Evolutionary conservation across 2,797 vertebrate genomes (phyloP), one percentile per base, ranked within the genome.

Genomic region (Fratercula arctica): DNA sequence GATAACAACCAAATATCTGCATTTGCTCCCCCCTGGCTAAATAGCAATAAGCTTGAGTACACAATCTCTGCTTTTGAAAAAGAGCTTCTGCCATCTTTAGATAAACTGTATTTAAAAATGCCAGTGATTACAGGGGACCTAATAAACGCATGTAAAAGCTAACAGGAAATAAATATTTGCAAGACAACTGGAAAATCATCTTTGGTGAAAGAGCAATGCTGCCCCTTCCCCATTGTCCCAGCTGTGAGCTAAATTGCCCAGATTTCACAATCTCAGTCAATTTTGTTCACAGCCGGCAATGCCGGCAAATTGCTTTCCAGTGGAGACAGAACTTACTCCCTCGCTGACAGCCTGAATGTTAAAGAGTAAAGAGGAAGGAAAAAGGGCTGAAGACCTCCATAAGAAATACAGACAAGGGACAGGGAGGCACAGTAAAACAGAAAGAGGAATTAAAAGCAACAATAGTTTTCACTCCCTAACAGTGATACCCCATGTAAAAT

Each of bases 171-270:
- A 89, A 90, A 53, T 66, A 94, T 37, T 75, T 78, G 66, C 6
- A 3, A 89, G 73, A 78, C 35, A 92, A 91, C 45, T 75, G 79
- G 73, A 89, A 85, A 73, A 92, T 76, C 54, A n/a, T 59, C 77
- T 59, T 76, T 61, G 53, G 64, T 35, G 78, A 87, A 76, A 74
- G 56, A 94, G n/a, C 1, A n/a, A 70, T 26, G 37, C 45, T 80
- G 53, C 25, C 46, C 50, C 87, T 95, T 85, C 54, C 31, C 63
- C 1, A 3, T 24, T 31, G 28, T 61, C 37, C 93, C 9, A 23
- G 75, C 94, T 95, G 96, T 69, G 95, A 96, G 84, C 57, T 92
- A 94, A 96, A 96, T 96, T 94, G 93, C 57, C 60, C 72, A n/a
- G 79, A 90, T 95, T 95, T 92, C 87, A 93, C 75, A 80, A 73